phyloP scores from a whole-genome alignment of 2,797 vertebrate species.

The Anniella stebbinsi region DNA sequence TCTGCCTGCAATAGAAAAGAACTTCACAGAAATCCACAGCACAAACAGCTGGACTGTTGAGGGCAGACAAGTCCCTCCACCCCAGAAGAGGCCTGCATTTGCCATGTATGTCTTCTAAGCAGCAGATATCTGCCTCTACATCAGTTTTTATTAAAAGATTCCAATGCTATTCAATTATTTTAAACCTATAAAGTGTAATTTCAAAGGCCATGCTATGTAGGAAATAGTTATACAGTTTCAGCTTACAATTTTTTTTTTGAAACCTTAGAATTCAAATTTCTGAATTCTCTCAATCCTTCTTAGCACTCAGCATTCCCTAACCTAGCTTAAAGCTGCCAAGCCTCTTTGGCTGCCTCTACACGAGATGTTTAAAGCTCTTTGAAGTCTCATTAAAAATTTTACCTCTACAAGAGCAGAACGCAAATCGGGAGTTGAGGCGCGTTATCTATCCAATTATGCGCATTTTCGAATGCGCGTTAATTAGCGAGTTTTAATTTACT shows the following conservation, averaged over 20 bases:
- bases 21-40: constrained; percentile 67
- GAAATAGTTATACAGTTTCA: background rate
- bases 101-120: background rate
- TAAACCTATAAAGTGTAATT: background rate
- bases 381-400: too few species aligned
- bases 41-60: background rate
- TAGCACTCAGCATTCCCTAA: background rate
- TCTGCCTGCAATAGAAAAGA: constrained; percentile 76
- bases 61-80: background rate
- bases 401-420: too few species aligned
- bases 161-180: background rate
- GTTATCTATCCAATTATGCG: too few species aligned
- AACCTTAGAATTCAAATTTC: background rate
- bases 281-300: background rate
- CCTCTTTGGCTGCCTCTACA: too few species aligned
- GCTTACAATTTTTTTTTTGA: background rate
- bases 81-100: background rate
- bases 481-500: too few species aligned
- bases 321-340: background rate
- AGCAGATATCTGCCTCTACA: background rate
- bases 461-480: too few species aligned
- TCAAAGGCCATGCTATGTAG: background rate
- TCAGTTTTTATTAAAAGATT: background rate
- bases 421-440: too few species aligned
- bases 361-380: too few species aligned